Evolutionary conservation across 1,140 invertebrate species (phyloP), one percentile per base, ranked within the genome.

Genomic region (Ceratoteleas bidentatus): DNA sequence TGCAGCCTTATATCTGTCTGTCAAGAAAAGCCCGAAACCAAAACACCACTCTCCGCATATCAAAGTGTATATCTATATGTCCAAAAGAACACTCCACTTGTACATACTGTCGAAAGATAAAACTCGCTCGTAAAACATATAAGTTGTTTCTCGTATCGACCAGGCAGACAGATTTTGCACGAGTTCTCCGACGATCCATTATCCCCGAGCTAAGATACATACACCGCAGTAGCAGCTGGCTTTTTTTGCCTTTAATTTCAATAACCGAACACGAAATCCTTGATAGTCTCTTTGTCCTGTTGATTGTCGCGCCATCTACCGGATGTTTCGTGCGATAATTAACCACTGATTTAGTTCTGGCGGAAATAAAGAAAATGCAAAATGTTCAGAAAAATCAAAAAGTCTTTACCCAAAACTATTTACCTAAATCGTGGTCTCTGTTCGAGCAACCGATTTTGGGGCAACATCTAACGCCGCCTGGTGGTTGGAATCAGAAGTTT

Each of bases 81-180:
- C n/a, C 10, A 32, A 70, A 61, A 45, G 68, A 61, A 53, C 47
- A 45, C 57, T 61, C 49, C 54, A 45, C 34, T 53, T 49, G 40
- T 68, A 58, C 49, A 72, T 54, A 16, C 60, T 57, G 49, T 56
- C 69, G 45, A 64, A 73, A 64, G 60, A 73, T 73, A 73, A 75
- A 58, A 60, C 36, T n/a, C 16, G 50, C 34, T 52, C 53, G 36
- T 75, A 60, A 75, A 75, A 68, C 38, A 76, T 50, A 68, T 68
- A 61, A 76, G 47, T 56, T 47, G 73, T 68, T 53, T 47, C 13
- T 15, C 47, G 72, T 60, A 75, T 61, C 47, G 62, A 66, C 36
- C 56, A 45, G 61, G 61, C 68, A 76, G 73, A 68, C 64, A 68
- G 56, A 76, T 76, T 76, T 76, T 54, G 56, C 60, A 40, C 11